phyloP scores from a whole-genome alignment of 2,888 invertebrate genomes.

The Vandiemenella viatica region DNA sequence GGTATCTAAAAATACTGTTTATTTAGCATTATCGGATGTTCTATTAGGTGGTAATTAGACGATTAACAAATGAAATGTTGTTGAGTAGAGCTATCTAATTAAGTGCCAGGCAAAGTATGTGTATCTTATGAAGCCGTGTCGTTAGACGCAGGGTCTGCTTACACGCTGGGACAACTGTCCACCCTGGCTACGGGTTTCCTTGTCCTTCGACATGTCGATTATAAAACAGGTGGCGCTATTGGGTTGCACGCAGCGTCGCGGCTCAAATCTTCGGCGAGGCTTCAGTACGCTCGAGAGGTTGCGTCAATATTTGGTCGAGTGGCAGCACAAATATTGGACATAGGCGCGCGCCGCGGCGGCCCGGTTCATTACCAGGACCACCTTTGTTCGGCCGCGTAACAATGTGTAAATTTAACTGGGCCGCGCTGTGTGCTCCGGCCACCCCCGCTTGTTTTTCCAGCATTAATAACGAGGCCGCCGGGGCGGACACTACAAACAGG shows the following conservation, averaged over 20 bases:
- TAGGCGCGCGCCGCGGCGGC: slow-evolving; percentile 7
- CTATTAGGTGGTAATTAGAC: no score
- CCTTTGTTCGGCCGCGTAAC: slow-evolving; percentile 13
- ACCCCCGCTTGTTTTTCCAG: slow-evolving; percentile 11
- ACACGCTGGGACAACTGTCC: no score
- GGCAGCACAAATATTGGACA: slow-evolving; percentile 10
- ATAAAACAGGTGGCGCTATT: slow-evolving; percentile 1
- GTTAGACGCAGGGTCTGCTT: no score
- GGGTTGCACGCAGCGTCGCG: background rate
- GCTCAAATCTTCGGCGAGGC: slow-evolving; percentile 1
- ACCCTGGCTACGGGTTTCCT: no score
- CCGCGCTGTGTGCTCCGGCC: background rate
- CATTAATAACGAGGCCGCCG: slow-evolving; percentile 9
- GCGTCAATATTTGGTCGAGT: slow-evolving; percentile 10
- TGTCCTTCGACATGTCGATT: no score
- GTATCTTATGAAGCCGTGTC: no score
- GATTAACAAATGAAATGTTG: no score
- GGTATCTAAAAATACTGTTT: no score
- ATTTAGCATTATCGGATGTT: no score
- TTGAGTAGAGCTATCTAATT: no score
- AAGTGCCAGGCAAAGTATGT: no score
- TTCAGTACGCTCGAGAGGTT: slow-evolving; percentile 6
- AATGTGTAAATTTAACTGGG: slow-evolving; percentile 14
- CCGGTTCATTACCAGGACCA: slow-evolving; percentile 12
- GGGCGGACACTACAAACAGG: no score